Evolutionary conservation across 2,113 vertebrate species (phyloP), one percentile per base, ranked within the genome.

Genomic region (Brachirus orientalis): DNA sequence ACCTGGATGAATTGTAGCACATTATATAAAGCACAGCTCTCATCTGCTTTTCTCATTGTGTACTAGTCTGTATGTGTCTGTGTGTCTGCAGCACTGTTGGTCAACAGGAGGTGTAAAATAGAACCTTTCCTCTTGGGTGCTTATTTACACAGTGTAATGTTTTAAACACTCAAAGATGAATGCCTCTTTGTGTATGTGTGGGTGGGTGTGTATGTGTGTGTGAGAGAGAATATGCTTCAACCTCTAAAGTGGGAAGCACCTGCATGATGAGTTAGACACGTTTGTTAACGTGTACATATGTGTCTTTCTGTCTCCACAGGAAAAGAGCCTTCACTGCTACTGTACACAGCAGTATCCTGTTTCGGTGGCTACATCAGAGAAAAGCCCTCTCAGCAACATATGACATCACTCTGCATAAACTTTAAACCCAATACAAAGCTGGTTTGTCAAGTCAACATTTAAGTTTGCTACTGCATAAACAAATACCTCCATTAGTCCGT

Each of bases 201-300:
- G 9, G 12, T 48, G 37, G 36, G 38, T 47, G 44, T 20, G 47
- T 9, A 8, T 14, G 12, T 44, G 28, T 46, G 44, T n/a, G n/a
- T n/a, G n/a, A n/a, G n/a, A n/a, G n/a, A n/a, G n/a, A n/a, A n/a
- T n/a, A n/a, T n/a, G n/a, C n/a, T n/a, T n/a, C n/a, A n/a, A 10
- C 10, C 47, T 47, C 46, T 62, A 61, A 43, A 69, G 80, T 63
- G 77, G 90, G 89, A 91, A 91, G 72, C 90, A 93, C 91, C 91
- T 92, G 92, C 65, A 47, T 62, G 64, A 85, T 68, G 68, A 81
- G 58, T 20, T 77, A 12, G 47, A 61, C 57, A 38, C 20, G 36
- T 61, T 54, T 56, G 44, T 58, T 14, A 10, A n/a, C n/a, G n/a
- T 36, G 52, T 14, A 14, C 10, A n/a, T 18, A 10, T 60, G 53